A percentile compares a stretch with the other conserved stretches of the same genome.
Evolutionary conservation across 2,888 invertebrate genomes (phyloP).

Genomic region (Phorcus lineatus): DNA sequence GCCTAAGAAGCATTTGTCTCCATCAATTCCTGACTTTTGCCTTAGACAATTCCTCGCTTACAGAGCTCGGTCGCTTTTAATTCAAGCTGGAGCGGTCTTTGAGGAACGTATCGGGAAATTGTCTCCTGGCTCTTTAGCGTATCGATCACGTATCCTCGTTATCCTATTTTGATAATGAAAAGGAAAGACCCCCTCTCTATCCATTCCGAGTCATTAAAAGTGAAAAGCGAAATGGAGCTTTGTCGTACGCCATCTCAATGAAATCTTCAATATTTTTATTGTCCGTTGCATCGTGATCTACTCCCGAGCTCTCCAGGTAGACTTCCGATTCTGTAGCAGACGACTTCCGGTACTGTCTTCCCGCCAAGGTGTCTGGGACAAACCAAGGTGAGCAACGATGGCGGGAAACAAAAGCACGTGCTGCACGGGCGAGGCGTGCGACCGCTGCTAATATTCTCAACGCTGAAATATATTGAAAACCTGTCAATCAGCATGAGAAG

Average conservation of each 20-base stretch:
- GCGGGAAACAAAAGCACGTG: slow-evolving; percentile 21
- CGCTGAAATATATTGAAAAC: slow-evolving; percentile 25
- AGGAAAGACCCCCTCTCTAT: slow-evolving; percentile 11
- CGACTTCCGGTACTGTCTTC: slow-evolving; percentile 27
- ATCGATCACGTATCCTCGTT: slow-evolving; percentile 1
- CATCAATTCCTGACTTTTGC: slow-evolving; percentile 4
- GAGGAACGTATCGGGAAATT: slow-evolving; percentile 14
- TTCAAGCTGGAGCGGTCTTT: background rate
- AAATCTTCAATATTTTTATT: slow-evolving; percentile 27
- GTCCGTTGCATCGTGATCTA: slow-evolving; percentile 11
- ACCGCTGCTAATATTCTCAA: slow-evolving; percentile 14
- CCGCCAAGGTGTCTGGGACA: slow-evolving; percentile 13
- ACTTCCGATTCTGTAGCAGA: slow-evolving; percentile 26
- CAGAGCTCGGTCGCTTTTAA: background rate
- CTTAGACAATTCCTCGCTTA: slow-evolving; percentile 10
- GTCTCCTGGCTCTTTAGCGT: slow-evolving; percentile 14
- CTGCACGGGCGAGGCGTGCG: background rate
- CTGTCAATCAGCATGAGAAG: slow-evolving; percentile 6
- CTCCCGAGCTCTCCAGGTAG: slow-evolving; percentile 29
- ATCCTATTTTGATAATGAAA: background rate
- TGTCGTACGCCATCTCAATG: background rate
- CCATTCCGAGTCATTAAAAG: slow-evolving; percentile 13
- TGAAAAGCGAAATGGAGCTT: slow-evolving; percentile 11
- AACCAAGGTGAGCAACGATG: background rate
- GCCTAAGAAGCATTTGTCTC: slow-evolving; percentile 6